phyloP scores from a whole-genome alignment of 1,140 invertebrate species.

The Linepithema humile region DNA sequence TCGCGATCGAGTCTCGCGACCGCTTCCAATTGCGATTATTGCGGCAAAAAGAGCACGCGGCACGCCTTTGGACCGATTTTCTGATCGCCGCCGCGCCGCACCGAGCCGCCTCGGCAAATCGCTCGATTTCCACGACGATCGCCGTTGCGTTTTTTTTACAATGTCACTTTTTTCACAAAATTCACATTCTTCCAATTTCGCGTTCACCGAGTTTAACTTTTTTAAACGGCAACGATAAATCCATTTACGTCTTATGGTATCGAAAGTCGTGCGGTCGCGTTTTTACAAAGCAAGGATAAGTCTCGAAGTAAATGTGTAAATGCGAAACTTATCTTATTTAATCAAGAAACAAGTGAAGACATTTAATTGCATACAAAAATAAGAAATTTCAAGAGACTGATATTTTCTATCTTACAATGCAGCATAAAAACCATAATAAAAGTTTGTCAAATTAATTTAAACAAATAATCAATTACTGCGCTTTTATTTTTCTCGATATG shows the following conservation, averaged over 20 bases:
- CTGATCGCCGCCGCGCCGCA: constrained; percentile 65
- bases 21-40: constrained; percentile 79
- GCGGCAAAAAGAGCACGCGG: constrained; percentile 77
- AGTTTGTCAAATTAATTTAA: neutral
- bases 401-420: too few species aligned
- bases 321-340: neutral
- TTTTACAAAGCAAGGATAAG: constrained; percentile 1
- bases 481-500: neutral
- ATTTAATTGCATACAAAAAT: neutral
- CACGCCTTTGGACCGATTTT: constrained; percentile 68
- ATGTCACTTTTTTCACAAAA: constrained; percentile 42
- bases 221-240: constrained; percentile 33
- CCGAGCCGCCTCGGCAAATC: constrained; percentile 20
- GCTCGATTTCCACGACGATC: constrained; percentile 54
- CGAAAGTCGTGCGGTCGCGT: neutral
- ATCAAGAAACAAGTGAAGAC: neutral
- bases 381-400: too few species aligned
- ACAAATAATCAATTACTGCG: neutral
- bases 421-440: neutral
- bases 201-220: constrained; percentile 23
- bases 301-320: neutral
- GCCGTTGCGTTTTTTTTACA: constrained; percentile 55
- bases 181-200: constrained; percentile 4
- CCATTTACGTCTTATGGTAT: constrained; percentile 23
- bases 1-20: constrained; percentile 75